These are phyloP conservation scores for Hassar affinis DNA, from an alignment of 2,113 vertebrate species.

Conservation along the genomic window DNA sequence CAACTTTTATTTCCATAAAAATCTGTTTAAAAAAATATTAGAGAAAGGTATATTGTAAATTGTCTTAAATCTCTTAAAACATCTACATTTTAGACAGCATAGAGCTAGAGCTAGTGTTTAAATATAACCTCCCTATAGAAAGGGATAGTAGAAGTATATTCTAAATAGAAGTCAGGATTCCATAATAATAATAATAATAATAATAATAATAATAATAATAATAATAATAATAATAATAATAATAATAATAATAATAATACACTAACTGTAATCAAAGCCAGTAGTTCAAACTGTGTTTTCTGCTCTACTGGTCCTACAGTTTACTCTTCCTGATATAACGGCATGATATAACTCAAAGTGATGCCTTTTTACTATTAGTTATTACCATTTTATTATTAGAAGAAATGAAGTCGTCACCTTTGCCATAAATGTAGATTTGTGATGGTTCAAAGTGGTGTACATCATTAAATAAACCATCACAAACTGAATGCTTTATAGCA, in stretches of 20 bases:
- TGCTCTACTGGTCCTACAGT: not conserved
- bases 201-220: too few species aligned
- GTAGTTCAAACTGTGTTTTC: not conserved
- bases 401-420: slow-evolving; percentile 31
- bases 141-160: too few species aligned
- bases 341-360: slow-evolving; percentile 20
- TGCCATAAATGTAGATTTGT: slow-evolving; percentile 27
- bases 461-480: slow-evolving; percentile 41
- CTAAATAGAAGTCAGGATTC: too few species aligned
- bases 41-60: not conserved
- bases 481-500: slow-evolving; percentile 38
- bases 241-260: not conserved
- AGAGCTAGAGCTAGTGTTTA: not conserved
- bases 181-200: not conserved
- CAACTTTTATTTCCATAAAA: not conserved
- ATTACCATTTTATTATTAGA: slow-evolving; percentile 25
- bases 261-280: not conserved
- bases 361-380: slow-evolving; percentile 13
- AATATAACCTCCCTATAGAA: not conserved
- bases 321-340: not conserved
- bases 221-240: too few species aligned
- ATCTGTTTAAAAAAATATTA: not conserved
- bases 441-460: slow-evolving; percentile 40
- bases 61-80: not conserved
- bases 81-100: not conserved